phyloP scores from a whole-genome alignment of 2,113 vertebrate species.

The Sorex araneus region DNA sequence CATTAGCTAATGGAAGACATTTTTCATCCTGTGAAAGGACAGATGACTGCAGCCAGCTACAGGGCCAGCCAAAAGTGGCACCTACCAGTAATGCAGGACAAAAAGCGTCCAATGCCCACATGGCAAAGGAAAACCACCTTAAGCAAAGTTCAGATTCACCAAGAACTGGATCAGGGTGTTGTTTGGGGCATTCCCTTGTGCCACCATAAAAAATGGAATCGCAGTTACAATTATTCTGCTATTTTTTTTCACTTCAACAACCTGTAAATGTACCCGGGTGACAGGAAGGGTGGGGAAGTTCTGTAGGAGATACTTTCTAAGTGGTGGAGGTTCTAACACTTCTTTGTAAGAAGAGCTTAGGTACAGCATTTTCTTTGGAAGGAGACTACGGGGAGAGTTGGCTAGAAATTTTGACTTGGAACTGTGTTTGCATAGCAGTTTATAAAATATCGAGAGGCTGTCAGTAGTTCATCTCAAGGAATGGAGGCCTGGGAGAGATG shows the following conservation, averaged over 20 bases:
- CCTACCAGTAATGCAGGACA: conserved; percentile 82
- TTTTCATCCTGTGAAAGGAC: conserved; percentile 83
- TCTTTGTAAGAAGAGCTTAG: conserved; percentile 58
- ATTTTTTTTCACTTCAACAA: not conserved
- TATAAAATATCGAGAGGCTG: conserved; percentile 54
- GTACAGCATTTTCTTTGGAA: conserved; percentile 77
- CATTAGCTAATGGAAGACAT: conserved; percentile 85
- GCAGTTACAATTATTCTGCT: not conserved
- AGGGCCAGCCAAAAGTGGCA: conserved; percentile 85
- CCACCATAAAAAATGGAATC: not conserved
- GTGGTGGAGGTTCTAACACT: conserved; percentile 64
- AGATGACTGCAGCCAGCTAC: conserved; percentile 76
- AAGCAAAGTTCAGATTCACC: conserved; percentile 35
- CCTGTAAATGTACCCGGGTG: not conserved
- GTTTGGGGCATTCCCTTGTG: not conserved
- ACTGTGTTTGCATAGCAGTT: conserved; percentile 64
- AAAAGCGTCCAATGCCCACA: conserved; percentile 63
- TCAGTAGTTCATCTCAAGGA: conserved; percentile 54
- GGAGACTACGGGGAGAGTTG: conserved; percentile 55
- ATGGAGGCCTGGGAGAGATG: not conserved
- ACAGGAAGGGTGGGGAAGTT: not conserved
- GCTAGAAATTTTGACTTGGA: conserved; percentile 79
- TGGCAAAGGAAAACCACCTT: conserved; percentile 56
- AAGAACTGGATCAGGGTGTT: conserved; percentile 71
- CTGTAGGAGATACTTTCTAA: not conserved